Evolutionary conservation across 2,797 vertebrate genomes (phyloP).

Genomic region (Typhlichthys subterraneus): DNA sequence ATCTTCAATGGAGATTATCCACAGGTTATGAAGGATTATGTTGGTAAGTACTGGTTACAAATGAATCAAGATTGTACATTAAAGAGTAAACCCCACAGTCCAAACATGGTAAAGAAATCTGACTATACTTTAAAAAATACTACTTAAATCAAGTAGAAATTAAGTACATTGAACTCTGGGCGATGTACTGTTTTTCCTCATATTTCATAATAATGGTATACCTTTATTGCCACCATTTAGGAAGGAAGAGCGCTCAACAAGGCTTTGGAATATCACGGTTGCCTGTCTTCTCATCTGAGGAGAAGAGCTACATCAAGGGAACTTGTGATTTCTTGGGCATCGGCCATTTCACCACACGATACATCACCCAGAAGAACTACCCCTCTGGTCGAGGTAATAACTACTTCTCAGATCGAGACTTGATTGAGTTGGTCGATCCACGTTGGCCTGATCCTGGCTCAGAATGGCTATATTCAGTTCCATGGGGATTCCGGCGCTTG

Average conservation of each 20-base stretch:
- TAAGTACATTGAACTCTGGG: background rate
- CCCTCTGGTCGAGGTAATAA: slow-evolving; percentile 77
- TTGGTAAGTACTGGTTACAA: slow-evolving; percentile 73
- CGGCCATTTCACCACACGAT: slow-evolving; percentile 88
- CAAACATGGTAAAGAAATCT: no score
- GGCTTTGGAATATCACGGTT: slow-evolving; percentile 83
- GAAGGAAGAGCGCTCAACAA: slow-evolving; percentile 87
- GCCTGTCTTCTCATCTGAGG: slow-evolving; percentile 85
- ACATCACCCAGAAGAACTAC: slow-evolving; percentile 84
- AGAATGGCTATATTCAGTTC: slow-evolving; percentile 86
- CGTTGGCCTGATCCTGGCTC: slow-evolving; percentile 86
- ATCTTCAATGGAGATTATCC: slow-evolving; percentile 91
- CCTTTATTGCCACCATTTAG: slow-evolving; percentile 54
- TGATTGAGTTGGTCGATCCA: slow-evolving; percentile 87
- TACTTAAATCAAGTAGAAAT: background rate
- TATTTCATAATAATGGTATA: background rate
- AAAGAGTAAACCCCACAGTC: background rate
- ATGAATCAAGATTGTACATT: background rate
- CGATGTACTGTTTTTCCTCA: background rate
- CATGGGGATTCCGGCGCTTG: slow-evolving; percentile 89
- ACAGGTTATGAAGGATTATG: slow-evolving; percentile 88
- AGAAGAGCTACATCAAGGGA: slow-evolving; percentile 87
- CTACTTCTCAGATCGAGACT: slow-evolving; percentile 84
- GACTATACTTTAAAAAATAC: background rate
- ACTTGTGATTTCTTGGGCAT: slow-evolving; percentile 90